These are phyloP conservation scores for Trilocha varians DNA, from an alignment of 2,888 invertebrate species.

Conservation along the genomic window DNA sequence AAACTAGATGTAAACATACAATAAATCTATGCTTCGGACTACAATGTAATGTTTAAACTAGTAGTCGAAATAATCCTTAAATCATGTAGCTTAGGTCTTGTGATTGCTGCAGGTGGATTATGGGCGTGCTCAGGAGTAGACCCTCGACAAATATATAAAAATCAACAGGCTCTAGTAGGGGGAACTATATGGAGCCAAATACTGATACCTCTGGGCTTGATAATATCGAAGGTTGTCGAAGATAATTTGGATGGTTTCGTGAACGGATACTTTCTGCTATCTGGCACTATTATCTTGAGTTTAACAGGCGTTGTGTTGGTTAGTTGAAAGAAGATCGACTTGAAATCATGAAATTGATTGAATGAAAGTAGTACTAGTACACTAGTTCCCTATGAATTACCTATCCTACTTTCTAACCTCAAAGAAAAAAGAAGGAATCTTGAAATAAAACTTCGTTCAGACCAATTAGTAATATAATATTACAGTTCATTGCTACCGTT, in stretches of 20 bases:
- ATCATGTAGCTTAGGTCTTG: conserved; percentile 27
- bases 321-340: too few relatives aligned
- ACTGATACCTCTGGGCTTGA: conserved; percentile 40
- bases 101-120: conserved; percentile 32
- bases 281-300: conserved; percentile 28
- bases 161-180: conserved; percentile 47
- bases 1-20: too few relatives aligned
- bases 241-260: conserved; percentile 29
- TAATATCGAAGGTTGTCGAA: conserved; percentile 32
- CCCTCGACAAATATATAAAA: conserved; percentile 33
- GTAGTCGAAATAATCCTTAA: conserved; percentile 24
- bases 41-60: conserved; percentile 3
- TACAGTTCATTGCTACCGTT: too few relatives aligned
- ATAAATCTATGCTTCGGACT: too few relatives aligned
- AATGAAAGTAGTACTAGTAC: too few relatives aligned
- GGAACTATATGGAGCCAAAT: conserved; percentile 57
- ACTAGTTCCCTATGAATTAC: too few relatives aligned
- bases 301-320: conserved; percentile 32
- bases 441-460: too few relatives aligned
- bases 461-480: too few relatives aligned
- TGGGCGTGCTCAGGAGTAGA: conserved; percentile 39
- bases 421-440: too few relatives aligned
- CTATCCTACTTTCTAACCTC: too few relatives aligned
- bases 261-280: conserved; percentile 34
- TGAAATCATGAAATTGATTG: too few relatives aligned